These are phyloP conservation scores for Scatophagus argus DNA, from an alignment of 2,113 vertebrate species.

Conservation along the genomic window DNA sequence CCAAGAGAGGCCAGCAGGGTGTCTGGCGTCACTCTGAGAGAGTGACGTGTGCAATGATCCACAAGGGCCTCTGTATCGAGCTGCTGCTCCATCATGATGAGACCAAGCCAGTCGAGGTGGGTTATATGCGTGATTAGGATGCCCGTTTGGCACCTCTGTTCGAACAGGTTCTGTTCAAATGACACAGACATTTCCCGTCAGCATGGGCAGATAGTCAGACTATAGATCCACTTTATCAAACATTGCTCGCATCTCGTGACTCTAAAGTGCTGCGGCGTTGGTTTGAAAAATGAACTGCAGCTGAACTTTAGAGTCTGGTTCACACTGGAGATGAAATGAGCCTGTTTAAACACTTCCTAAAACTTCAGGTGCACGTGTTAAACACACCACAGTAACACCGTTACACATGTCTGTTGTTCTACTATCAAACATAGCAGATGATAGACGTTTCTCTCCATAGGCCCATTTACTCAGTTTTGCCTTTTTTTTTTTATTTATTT, in stretches of 20 bases:
- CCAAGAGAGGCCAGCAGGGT: conserved; percentile 33
- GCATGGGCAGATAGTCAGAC: neutral
- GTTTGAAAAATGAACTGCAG: neutral
- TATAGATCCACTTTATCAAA: neutral
- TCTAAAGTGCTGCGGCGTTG: neutral
- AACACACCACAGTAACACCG: neutral
- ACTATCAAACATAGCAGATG: neutral
- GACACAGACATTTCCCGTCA: conserved; percentile 4
- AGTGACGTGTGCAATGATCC: conserved; percentile 36
- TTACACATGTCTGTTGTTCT: neutral
- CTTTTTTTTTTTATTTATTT: neutral
- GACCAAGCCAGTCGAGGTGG: conserved; percentile 15
- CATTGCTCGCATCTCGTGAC: neutral
- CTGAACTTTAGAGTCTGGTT: neutral
- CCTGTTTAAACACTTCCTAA: neutral
- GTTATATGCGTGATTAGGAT: neutral
- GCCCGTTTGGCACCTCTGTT: conserved; percentile 20
- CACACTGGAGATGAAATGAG: neutral
- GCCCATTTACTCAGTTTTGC: neutral
- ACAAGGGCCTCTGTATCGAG: conserved; percentile 11
- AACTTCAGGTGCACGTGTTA: neutral
- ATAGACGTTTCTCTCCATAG: neutral
- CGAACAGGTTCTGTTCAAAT: neutral
- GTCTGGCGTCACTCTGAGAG: conserved; percentile 30
- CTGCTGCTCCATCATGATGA: conserved; percentile 34